phyloP scores from a whole-genome alignment of 2,113 vertebrate species.

The Anolis sagrei region DNA sequence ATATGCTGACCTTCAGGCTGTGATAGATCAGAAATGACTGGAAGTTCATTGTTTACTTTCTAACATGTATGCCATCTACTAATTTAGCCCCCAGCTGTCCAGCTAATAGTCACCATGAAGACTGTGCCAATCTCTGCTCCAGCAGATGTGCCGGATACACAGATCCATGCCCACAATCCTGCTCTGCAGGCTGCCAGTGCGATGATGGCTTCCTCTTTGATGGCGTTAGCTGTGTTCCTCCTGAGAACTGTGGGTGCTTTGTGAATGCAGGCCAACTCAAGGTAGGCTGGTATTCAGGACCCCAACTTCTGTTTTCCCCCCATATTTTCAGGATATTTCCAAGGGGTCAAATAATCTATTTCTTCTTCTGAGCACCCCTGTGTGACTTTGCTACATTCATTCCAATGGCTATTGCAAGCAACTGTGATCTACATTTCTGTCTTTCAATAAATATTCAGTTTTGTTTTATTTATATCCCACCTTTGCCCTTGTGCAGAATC shows the following conservation, averaged over 20 bases:
- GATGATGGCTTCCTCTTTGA: constrained; percentile 75
- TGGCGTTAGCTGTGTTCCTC: constrained; percentile 73
- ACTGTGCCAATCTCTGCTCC: constrained; percentile 74
- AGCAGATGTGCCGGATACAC: constrained; percentile 72
- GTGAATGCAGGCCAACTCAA: constrained; percentile 72
- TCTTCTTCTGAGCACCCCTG: background rate
- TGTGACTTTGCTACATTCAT: no score
- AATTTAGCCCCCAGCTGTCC: constrained; percentile 64
- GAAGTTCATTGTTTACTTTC: no score
- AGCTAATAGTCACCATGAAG: constrained; percentile 79
- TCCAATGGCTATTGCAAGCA: no score
- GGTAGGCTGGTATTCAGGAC: constrained; percentile 6
- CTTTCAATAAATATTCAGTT: no score
- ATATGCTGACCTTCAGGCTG: no score
- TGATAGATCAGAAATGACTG: no score
- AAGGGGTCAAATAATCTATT: background rate
- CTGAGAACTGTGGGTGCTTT: constrained; percentile 80
- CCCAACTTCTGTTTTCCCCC: no score
- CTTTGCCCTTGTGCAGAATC: no score
- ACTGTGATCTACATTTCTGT: no score
- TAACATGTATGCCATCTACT: background rate
- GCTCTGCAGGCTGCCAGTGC: constrained; percentile 82
- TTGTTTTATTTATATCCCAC: no score
- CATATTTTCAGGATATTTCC: background rate
- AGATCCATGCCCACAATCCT: constrained; percentile 59